Percentiles rank a stretch among this genome's conserved stretches.
Conservation (phyloP, 2,888 invertebrate genomes). For the Papilio protenor region DNA sequence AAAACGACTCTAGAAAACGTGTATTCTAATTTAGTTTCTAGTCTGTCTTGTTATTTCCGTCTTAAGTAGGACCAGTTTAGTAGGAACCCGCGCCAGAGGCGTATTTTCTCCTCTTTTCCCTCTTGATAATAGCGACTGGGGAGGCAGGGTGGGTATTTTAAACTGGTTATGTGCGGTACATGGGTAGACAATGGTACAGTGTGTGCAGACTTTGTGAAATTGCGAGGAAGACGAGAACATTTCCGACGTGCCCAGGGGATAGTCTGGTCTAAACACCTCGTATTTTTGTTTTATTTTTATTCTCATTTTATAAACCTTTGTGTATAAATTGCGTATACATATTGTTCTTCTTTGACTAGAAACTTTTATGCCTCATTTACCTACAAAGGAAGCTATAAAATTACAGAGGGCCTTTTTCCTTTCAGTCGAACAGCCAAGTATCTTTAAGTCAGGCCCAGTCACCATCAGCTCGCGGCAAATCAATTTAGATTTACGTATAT, state of each 20-base stretch:
- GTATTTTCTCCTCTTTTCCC: constrained; percentile 51
- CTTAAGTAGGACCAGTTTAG: constrained; percentile 63
- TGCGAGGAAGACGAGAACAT: constrained; percentile 72
- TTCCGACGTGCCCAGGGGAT: constrained; percentile 71
- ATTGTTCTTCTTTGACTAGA: constrained; percentile 51
- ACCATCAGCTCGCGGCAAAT: constrained; percentile 38
- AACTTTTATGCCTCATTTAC: constrained; percentile 55
- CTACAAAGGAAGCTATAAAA: constrained; percentile 46
- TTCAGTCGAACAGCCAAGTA: constrained; percentile 33
- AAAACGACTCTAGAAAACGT: constrained; percentile 66
- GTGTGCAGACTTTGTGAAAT: constrained; percentile 76
- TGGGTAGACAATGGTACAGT: constrained; percentile 62
- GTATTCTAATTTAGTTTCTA: constrained; percentile 77
- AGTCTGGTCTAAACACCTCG: constrained; percentile 78
- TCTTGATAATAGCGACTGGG: constrained; percentile 51
- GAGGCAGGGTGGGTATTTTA: constrained; percentile 57
- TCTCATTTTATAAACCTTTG: constrained; percentile 51
- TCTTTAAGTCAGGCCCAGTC: constrained; percentile 33
- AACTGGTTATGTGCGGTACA: constrained; percentile 63
- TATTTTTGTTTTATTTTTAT: constrained; percentile 66
- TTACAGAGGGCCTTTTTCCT: constrained; percentile 41
- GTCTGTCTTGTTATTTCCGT: constrained; percentile 79
- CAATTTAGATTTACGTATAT: constrained; percentile 42
- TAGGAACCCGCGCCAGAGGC: constrained; percentile 56
- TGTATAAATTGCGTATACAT: constrained; percentile 45